Percentiles rank a stretch among this genome's conserved stretches.
phyloP scores from a whole-genome alignment of 2,113 vertebrate genomes.

The Otocyon megalotis region DNA sequence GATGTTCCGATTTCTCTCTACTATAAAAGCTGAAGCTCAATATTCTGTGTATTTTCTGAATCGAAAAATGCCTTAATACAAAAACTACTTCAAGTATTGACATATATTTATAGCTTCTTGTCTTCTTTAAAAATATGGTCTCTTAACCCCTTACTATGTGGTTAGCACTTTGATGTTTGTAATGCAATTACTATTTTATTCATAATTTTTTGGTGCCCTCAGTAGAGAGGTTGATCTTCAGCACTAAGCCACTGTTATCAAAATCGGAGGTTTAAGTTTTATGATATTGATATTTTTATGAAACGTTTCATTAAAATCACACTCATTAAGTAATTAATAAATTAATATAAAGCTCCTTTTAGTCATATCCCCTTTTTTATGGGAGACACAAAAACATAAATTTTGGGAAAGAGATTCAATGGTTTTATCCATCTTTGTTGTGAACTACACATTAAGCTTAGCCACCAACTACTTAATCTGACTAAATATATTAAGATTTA shows the following conservation, averaged over 20 bases:
- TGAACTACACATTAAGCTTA: neutral
- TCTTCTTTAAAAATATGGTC: neutral
- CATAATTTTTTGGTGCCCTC: neutral
- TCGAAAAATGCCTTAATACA: neutral
- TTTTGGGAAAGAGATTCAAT: neutral
- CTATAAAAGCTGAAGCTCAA: neutral
- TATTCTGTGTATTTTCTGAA: neutral
- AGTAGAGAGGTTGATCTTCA: neutral
- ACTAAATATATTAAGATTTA: neutral
- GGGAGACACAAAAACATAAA: neutral
- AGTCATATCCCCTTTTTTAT: neutral
- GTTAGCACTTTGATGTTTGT: neutral
- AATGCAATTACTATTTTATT: neutral
- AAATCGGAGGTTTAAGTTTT: neutral
- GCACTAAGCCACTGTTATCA: neutral
- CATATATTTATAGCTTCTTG: rapidly evolving
- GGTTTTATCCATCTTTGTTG: neutral
- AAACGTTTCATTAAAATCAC: neutral
- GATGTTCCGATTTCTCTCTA: neutral
- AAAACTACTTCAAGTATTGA: neutral
- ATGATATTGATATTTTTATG: neutral
- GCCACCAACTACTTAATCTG: neutral
- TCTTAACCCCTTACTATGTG: neutral
- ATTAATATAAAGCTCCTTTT: neutral
- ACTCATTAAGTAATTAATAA: neutral